Base-by-base conservation (phyloP, 2,888 invertebrate genomes). In the Hemicrepidius hirtus region DNA sequence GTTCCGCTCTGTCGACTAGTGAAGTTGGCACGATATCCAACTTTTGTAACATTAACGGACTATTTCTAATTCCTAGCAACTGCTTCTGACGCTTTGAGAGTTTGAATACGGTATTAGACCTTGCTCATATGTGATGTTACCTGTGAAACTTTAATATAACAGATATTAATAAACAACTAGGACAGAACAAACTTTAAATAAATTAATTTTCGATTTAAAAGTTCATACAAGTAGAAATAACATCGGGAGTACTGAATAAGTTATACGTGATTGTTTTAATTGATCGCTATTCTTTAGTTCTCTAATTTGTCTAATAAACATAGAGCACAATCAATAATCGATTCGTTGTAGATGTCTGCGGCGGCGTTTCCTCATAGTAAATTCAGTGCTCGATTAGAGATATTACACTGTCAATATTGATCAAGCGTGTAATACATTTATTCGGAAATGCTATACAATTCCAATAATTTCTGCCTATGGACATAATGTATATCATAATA, bases 321-420 rank as follows among this genome's bases (percentile, higher is more conserved):
- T 53, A 28, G 53, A 28, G 12, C 28, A 3, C 53, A 28, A 53
- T 57, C n/a, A 57, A 57, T 57, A 57, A 57, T 57, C 35, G 35
- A 57, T 35, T 57, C 0, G 16, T 18, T 16, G 21, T 1, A 18
- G 37, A 32, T 16, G 35, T 57, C 35, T 57, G 32, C 20, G 21
- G 32, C 20, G 21, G 35, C 37, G 13, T 57, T 35, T 57, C 49
- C 18, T 64, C 32, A 50, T 41, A 24, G 21, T 35, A 35, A 64
- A 50, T 64, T 64, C 37, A 50, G 37, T 50, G 64, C 37, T 20
- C 64, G 16, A 50, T 64, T 50, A 63, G 10, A 63, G 62, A 63
- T 63, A 63, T 63, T 63, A 64, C 9, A 50, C 37, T 64, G 64
- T 64, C 64, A 64, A 64, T 50, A 50, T 64, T 64, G 50, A 50